A percentile compares a stretch with the other conserved stretches of the same genome.
phyloP scores from a whole-genome alignment of 2,797 vertebrate species.

The Lateolabrax maculatus region DNA sequence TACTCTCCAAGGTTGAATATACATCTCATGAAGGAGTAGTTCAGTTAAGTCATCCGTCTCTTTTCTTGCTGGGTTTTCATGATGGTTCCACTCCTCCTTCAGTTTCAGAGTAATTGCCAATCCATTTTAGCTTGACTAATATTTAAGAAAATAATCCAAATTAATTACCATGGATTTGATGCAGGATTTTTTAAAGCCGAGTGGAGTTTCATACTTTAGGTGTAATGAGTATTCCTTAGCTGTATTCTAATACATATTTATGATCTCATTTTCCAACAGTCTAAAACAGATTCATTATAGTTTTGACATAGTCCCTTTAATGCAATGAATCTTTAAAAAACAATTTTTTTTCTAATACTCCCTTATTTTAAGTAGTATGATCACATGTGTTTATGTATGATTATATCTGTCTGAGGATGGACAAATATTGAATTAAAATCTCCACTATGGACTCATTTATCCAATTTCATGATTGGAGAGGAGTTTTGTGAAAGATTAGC shows the following conservation, averaged over 20 bases:
- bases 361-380: constrained; percentile 48
- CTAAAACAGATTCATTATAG: constrained; percentile 69
- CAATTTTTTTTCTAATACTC: constrained; percentile 25
- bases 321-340: constrained; percentile 56
- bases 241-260: constrained; percentile 73
- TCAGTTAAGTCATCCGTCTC: constrained; percentile 56
- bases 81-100: constrained; percentile 37
- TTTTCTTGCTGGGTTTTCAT: constrained; percentile 57
- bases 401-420: constrained; percentile 43
- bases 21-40: constrained; percentile 62
- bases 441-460: constrained; percentile 28
- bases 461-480: constrained; percentile 14
- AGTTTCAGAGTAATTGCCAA: constrained; percentile 52
- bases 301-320: constrained; percentile 55
- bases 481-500: constrained; percentile 18
- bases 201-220: constrained; percentile 49
- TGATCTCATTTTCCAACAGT: constrained; percentile 69
- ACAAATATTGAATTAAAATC: constrained; percentile 51
- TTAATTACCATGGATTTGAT: constrained; percentile 69
- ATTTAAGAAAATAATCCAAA: constrained; percentile 70
- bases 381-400: constrained; percentile 56
- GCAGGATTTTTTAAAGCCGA: constrained; percentile 56
- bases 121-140: constrained; percentile 66
- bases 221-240: constrained; percentile 53
- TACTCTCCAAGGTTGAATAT: constrained; percentile 66